phyloP scores from a whole-genome alignment of 92 coral and sea anemone genomes.

The Virgularia gustaviana region DNA sequence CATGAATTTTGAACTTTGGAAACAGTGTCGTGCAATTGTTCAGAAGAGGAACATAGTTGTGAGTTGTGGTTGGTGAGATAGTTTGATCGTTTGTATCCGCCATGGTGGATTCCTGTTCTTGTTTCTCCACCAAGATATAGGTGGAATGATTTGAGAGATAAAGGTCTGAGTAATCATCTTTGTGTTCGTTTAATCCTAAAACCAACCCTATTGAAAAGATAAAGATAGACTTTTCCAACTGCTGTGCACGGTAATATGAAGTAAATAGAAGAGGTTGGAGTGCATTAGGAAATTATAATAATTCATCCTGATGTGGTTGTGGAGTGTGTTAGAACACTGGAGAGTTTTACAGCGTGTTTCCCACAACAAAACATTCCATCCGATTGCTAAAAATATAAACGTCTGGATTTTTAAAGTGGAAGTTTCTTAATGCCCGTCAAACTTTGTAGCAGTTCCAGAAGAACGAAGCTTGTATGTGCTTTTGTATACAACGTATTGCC shows the following conservation, averaged over 20 bases:
- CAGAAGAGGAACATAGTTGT: conserved; percentile 73
- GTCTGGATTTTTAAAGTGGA: no score
- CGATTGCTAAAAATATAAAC: no score
- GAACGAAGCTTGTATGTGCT: no score
- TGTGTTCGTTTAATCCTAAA: conserved; percentile 71
- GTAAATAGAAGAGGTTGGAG: not conserved
- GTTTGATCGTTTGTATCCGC: conserved; percentile 44
- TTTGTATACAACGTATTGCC: no score
- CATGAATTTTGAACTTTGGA: conserved; percentile 68
- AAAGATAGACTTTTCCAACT: not conserved
- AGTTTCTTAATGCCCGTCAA: no score
- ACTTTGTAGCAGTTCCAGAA: no score
- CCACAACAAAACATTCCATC: no score
- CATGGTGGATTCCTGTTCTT: no score
- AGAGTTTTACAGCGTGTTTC: no score
- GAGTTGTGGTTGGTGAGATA: conserved; percentile 38
- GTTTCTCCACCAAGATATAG: conserved; percentile 88
- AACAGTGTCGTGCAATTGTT: conserved; percentile 64
- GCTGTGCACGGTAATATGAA: no score
- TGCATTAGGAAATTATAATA: not conserved
- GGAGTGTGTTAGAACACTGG: no score
- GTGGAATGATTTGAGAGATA: conserved; percentile 65
- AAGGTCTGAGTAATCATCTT: conserved; percentile 69
- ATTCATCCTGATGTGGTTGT: no score
- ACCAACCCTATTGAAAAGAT: conserved; percentile 60